phyloP scores from a whole-genome alignment of 2,113 vertebrate genomes.

The Delphinapterus leucas region DNA sequence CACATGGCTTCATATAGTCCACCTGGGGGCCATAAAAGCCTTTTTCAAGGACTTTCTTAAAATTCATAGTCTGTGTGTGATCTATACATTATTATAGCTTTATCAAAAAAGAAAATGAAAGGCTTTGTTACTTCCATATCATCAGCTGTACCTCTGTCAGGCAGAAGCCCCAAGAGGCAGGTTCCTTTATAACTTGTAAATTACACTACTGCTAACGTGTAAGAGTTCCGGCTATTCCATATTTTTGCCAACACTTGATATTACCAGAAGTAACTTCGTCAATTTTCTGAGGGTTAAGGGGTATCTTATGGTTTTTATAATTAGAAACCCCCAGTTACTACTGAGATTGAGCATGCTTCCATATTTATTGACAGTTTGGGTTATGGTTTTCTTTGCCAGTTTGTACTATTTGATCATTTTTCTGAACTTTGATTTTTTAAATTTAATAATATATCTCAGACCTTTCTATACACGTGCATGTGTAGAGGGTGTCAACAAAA shows the following conservation, averaged over 20 bases:
- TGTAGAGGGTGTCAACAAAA: background rate
- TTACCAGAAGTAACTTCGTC: background rate
- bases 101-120: background rate
- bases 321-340: background rate
- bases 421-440: background rate
- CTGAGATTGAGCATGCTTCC: background rate
- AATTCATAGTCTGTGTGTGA: background rate
- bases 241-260: background rate
- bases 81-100: background rate
- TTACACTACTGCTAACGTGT: background rate
- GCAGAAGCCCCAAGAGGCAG: background rate
- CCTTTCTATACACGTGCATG: background rate
- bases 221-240: background rate
- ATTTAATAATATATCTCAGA: background rate
- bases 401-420: background rate
- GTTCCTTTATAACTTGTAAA: background rate
- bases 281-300: background rate
- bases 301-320: background rate
- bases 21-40: background rate
- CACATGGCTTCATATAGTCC: background rate
- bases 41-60: background rate
- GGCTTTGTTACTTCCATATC: background rate
- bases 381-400: background rate
- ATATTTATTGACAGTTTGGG: background rate
- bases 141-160: background rate